These are phyloP conservation scores for Hystrix brachyura DNA, from an alignment of 2,113 vertebrate species.

Conservation along the genomic window DNA sequence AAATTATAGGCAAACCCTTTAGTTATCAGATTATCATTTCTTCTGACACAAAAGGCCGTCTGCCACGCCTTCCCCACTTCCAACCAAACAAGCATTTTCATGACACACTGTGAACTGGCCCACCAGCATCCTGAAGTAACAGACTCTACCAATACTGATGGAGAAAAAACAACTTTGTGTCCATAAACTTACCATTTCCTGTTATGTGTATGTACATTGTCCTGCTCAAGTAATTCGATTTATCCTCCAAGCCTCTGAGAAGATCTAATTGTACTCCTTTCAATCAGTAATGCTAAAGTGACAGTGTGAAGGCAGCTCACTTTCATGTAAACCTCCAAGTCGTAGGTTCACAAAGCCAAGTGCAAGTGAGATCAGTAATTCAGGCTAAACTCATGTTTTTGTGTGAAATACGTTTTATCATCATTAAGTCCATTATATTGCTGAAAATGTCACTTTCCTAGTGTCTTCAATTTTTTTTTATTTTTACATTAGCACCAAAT, in stretches of 20 bases:
- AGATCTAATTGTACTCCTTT: not conserved
- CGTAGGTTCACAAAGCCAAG: not conserved
- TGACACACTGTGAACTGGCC: not conserved
- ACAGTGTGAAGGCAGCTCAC: slow-evolving; percentile 7
- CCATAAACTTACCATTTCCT: not conserved
- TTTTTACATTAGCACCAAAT: not conserved
- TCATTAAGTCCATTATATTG: slow-evolving; percentile 12
- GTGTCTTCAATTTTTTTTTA: not conserved
- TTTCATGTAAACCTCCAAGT: slow-evolving; percentile 5
- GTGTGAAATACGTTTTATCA: slow-evolving; percentile 56
- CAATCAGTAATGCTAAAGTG: not conserved
- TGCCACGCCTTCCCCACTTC: not conserved
- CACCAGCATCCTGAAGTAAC: not conserved
- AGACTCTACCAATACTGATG: not conserved
- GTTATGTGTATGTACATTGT: not conserved
- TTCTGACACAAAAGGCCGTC: slow-evolving; percentile 67
- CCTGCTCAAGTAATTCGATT: slow-evolving; percentile 15
- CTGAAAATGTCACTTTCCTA: slow-evolving; percentile 14
- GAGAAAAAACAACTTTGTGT: not conserved
- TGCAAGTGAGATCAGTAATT: not conserved
- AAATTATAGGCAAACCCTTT: slow-evolving; percentile 77
- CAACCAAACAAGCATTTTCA: slow-evolving; percentile 23
- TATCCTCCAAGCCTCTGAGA: not conserved
- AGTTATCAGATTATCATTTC: slow-evolving; percentile 73
- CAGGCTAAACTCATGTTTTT: not conserved